A percentile compares a stretch with the other conserved stretches of the same genome.
Conservation (phyloP, 53 echinoderm and acorn worm genomes). For the Arbacia lixula region DNA sequence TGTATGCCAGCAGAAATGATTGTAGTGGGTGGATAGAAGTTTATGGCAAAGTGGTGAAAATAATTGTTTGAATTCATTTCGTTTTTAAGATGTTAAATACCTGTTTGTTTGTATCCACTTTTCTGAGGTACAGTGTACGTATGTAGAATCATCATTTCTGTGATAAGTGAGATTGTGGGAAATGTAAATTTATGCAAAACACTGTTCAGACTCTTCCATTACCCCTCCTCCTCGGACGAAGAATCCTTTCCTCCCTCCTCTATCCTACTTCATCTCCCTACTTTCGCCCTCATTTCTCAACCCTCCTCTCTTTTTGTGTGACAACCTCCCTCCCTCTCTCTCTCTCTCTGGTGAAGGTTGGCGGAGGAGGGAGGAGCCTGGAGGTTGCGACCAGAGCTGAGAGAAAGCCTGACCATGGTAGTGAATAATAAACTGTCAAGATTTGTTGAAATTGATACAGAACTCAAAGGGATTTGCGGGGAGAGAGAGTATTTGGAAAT, state of each 20-base stretch:
- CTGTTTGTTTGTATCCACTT: no score
- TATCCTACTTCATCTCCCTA: background rate
- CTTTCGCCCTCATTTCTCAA: background rate
- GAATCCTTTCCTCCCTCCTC: background rate
- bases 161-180: no score
- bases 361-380: background rate
- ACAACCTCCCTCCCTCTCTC: background rate
- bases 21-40: no score
- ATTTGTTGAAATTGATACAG: conserved; percentile 49
- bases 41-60: no score
- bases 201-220: no score
- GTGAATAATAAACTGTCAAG: conserved; percentile 47
- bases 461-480: conserved; percentile 39
- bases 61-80: no score
- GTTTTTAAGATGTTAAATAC: no score
- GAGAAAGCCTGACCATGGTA: conserved; percentile 27
- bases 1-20: no score
- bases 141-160: no score
- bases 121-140: no score
- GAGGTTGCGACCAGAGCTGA: background rate
- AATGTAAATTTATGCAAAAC: no score
- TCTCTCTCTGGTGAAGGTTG: background rate
- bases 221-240: background rate
- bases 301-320: background rate
- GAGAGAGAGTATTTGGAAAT: conserved; percentile 46